Evolutionary conservation across 1,140 invertebrate genomes (phyloP).

Genomic region (Papilio xuthus): DNA sequence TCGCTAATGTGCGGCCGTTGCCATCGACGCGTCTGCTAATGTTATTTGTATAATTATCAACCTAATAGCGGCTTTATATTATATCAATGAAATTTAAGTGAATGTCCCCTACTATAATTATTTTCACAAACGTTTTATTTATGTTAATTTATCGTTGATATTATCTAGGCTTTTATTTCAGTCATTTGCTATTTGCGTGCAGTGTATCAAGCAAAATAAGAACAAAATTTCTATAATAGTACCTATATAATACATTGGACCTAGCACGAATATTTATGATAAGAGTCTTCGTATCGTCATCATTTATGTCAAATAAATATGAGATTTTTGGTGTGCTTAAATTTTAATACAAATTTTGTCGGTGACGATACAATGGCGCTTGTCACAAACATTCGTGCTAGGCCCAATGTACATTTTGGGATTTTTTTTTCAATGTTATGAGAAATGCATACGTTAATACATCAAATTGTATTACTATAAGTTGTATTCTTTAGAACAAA

Average conservation of each 20-base stretch:
- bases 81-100: constrained; percentile 36
- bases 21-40: constrained; percentile 31
- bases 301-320: no score
- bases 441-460: no score
- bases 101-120: constrained; percentile 19
- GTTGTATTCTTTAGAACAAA: constrained; percentile 29
- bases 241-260: no score
- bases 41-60: constrained; percentile 37
- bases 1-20: constrained; percentile 35
- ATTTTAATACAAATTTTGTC: no score
- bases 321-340: no score
- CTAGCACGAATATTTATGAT: no score
- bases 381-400: no score
- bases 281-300: no score
- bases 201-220: neutral
- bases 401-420: no score
- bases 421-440: no score
- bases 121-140: constrained; percentile 6
- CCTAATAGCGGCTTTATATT: constrained; percentile 32
- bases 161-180: neutral
- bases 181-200: neutral
- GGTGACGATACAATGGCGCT: no score
- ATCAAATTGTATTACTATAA: constrained; percentile 27
- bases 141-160: neutral
- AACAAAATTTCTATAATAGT: no score